Conservation (phyloP, 2,113 vertebrate species). For the Benitochromis conjunctus region DNA sequence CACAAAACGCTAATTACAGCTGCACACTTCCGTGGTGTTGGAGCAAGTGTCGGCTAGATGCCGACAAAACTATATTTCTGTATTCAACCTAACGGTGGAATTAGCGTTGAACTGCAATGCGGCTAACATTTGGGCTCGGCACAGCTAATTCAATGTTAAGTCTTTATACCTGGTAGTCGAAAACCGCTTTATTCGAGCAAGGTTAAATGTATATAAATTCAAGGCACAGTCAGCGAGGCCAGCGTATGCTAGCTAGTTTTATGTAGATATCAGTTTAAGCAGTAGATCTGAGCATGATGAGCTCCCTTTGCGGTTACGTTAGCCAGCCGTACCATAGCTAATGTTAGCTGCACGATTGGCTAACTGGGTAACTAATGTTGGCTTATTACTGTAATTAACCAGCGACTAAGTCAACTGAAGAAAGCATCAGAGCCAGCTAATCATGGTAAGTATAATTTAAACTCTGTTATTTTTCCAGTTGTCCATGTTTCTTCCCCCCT, state of each 20-base stretch:
- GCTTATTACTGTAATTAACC: constrained; percentile 18
- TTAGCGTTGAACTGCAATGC: not conserved
- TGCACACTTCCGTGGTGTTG: not conserved
- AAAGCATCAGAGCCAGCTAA: constrained; percentile 13
- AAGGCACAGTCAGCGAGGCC: not conserved
- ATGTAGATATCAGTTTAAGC: not conserved
- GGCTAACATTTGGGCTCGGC: not conserved
- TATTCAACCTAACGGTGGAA: not conserved
- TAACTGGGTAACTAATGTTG: constrained; percentile 21
- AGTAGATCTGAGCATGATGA: constrained; percentile 47
- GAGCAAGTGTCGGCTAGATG: not conserved
- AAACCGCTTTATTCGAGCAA: not conserved
- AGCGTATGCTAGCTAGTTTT: not conserved
- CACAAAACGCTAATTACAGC: not conserved
- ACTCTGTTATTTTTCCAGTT: not conserved
- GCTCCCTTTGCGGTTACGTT: constrained; percentile 17
- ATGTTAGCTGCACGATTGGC: constrained; percentile 40
- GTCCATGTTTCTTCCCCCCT: not conserved
- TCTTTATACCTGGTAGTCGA: not conserved
- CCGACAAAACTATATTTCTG: not conserved
- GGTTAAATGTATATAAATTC: not conserved
- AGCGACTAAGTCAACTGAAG: constrained; percentile 6
- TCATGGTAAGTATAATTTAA: constrained; percentile 59
- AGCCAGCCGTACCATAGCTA: constrained; percentile 55
- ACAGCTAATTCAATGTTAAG: not conserved